Evolutionary conservation across 2,888 invertebrate species (phyloP).

Genomic region (Archips crataeganus): DNA sequence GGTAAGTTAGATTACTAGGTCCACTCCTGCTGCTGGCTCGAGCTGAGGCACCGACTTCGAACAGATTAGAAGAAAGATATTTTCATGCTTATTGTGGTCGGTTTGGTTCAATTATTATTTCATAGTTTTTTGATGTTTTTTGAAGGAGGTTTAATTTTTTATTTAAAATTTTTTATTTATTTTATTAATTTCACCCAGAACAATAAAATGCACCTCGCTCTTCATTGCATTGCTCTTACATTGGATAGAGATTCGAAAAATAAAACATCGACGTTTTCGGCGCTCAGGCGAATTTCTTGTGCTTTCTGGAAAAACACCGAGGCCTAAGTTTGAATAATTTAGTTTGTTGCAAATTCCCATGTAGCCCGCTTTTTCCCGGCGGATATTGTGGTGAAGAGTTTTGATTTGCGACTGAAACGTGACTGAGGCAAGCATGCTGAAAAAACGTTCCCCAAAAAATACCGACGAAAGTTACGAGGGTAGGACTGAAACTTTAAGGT

Average conservation of each 20-base stretch:
- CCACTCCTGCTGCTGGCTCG: no score
- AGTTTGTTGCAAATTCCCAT: slow-evolving; percentile 56
- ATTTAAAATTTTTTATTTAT: no score
- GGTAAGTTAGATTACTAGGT: no score
- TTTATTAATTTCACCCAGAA: not conserved
- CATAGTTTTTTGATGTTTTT: no score
- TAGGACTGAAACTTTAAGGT: not conserved
- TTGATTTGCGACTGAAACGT: slow-evolving; percentile 57
- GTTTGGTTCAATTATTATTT: no score
- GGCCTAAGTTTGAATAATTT: slow-evolving; percentile 65
- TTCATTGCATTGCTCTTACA: not conserved
- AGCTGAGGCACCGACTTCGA: no score
- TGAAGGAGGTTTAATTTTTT: no score
- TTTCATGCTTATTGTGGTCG: no score
- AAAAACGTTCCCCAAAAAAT: not conserved
- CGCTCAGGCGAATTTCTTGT: not conserved
- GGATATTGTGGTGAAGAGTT: slow-evolving; percentile 44
- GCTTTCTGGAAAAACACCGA: slow-evolving; percentile 46
- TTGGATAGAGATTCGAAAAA: not conserved
- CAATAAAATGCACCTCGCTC: not conserved
- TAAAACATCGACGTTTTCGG: not conserved
- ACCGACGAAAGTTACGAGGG: not conserved
- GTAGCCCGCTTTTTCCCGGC: slow-evolving; percentile 49
- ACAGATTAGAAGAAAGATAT: no score
- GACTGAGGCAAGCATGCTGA: slow-evolving; percentile 31